Evolutionary conservation across 1,140 invertebrate species (phyloP).

Genomic region (Phortica variegata): DNA sequence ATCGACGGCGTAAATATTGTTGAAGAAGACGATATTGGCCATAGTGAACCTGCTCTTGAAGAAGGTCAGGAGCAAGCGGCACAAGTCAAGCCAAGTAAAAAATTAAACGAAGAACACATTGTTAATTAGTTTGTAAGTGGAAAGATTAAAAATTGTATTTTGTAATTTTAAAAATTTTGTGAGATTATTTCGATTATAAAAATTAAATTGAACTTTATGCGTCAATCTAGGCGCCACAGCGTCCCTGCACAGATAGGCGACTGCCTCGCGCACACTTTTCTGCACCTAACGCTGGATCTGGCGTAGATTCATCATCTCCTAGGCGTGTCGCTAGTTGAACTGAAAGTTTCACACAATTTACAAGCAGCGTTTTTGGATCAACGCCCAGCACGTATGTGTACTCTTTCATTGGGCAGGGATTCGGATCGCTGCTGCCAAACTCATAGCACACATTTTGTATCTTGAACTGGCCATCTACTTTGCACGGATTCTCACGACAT

Average conservation of each 20-base stretch:
- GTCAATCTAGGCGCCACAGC: conserved; percentile 11
- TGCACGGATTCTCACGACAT: conserved; percentile 65
- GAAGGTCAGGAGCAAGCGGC: not conserved
- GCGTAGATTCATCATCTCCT: conserved; percentile 2
- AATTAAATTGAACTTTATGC: too few species aligned
- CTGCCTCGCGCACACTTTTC: conserved; percentile 42
- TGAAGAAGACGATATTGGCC: conserved; percentile 43
- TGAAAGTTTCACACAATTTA: conserved; percentile 57
- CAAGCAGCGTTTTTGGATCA: conserved; percentile 57
- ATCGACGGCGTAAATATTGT: conserved; percentile 30
- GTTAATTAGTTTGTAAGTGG: conserved; percentile 12
- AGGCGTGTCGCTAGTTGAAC: conserved; percentile 42
- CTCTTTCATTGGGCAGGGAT: conserved; percentile 55
- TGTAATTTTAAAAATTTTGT: not conserved
- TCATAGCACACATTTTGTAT: conserved; percentile 60
- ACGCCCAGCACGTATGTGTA: conserved; percentile 56
- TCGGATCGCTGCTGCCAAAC: conserved; percentile 49
- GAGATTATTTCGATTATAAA: too few species aligned
- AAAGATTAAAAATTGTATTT: not conserved
- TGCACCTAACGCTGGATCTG: conserved; percentile 27
- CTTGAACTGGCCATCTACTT: conserved; percentile 57
- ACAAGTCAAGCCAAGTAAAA: conserved; percentile 13
- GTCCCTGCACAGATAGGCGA: conserved; percentile 24
- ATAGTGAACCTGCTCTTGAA: conserved; percentile 30
- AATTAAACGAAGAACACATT: conserved; percentile 6